phyloP scores from a whole-genome alignment of 2,113 vertebrate species.

The Pelodiscus sinensis region DNA sequence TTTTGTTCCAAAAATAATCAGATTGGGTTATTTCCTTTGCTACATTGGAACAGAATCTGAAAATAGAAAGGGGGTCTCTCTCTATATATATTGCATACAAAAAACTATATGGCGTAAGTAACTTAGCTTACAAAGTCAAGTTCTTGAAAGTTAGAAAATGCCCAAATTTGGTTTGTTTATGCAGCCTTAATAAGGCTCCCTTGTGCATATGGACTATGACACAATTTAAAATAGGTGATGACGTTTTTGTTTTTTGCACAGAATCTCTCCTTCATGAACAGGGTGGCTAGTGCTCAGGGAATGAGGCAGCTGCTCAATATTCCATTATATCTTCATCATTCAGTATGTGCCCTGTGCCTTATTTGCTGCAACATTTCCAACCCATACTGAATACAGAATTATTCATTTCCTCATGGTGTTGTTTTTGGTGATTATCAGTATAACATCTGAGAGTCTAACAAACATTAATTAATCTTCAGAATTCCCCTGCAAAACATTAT shows the following conservation, averaged over 20 bases:
- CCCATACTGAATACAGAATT: background rate
- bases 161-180: background rate
- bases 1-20: background rate
- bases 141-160: background rate
- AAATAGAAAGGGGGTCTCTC: background rate
- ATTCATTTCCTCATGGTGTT: background rate
- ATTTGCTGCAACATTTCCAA: background rate
- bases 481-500: slow-evolving; percentile 39
- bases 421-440: background rate
- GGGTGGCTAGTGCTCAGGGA: background rate
- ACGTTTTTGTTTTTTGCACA: background rate
- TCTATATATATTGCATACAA: background rate
- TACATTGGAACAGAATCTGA: background rate
- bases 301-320: background rate
- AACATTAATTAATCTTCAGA: slow-evolving; percentile 57
- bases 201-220: background rate
- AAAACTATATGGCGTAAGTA: background rate
- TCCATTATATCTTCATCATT: background rate
- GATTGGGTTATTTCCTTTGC: background rate
- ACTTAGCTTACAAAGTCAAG: background rate
- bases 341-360: background rate
- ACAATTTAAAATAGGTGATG: background rate
- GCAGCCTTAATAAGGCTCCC: background rate
- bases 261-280: background rate
- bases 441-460: slow-evolving; percentile 30